These are phyloP conservation scores for Desoria tigrina DNA, from an alignment of 2,888 invertebrate genomes.

Conservation along the genomic window DNA sequence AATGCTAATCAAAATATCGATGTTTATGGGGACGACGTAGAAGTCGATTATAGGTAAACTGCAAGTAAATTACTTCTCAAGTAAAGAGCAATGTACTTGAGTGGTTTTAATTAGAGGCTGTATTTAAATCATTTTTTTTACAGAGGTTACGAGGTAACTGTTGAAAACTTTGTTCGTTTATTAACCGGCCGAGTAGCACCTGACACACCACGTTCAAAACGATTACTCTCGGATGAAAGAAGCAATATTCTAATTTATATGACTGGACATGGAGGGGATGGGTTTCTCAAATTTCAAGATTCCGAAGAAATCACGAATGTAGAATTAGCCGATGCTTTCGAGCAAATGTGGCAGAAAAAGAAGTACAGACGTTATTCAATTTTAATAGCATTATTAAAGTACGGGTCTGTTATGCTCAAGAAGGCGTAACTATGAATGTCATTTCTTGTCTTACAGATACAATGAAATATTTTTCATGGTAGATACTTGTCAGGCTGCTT, in stretches of 20 bases:
- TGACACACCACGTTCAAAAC: conserved; percentile 91
- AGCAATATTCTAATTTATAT: conserved; percentile 95
- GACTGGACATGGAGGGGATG: conserved; percentile 96
- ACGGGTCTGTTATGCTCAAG: no score
- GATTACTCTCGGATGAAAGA: conserved; percentile 90
- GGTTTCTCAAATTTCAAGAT: conserved; percentile 98
- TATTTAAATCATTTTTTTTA: neutral
- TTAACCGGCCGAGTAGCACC: conserved; percentile 89
- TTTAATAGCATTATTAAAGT: conserved; percentile 23
- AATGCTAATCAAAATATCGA: conserved; percentile 97
- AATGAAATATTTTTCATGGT: conserved; percentile 98
- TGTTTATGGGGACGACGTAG: conserved; percentile 98
- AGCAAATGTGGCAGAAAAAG: conserved; percentile 99
- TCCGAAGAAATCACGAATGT: conserved; percentile 98
- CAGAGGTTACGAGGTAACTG: conserved; percentile 73
- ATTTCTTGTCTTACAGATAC: conserved; percentile 67
- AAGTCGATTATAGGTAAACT: conserved; percentile 97
- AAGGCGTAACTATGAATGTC: neutral
- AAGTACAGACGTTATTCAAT: conserved; percentile 62
- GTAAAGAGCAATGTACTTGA: conserved; percentile 56
- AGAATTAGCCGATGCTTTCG: conserved; percentile 96
- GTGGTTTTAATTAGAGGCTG: no score
- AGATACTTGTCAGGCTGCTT: conserved; percentile 98
- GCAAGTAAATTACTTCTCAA: no score
- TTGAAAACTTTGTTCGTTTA: conserved; percentile 96